These are phyloP conservation scores for Mormyrus iriodes DNA, from an alignment of 2,113 vertebrate species.

Conservation along the genomic window DNA sequence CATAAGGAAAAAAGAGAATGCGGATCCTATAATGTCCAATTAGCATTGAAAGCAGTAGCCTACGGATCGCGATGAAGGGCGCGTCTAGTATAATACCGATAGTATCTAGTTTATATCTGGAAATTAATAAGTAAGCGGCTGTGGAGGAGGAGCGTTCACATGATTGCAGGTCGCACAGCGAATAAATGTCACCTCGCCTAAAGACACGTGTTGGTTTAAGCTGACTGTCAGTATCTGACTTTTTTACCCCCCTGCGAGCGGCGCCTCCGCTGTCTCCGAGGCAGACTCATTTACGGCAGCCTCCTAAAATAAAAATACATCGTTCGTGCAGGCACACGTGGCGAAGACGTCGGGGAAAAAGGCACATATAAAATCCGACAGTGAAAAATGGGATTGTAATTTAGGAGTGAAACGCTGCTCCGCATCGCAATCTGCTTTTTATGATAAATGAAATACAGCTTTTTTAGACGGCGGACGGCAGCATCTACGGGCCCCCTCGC, in stretches of 20 bases:
- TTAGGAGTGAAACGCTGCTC: neutral
- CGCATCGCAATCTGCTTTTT: neutral
- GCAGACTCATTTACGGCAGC: neutral
- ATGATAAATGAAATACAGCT: neutral
- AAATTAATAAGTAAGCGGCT: neutral
- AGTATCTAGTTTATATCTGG: neutral
- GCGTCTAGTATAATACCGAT: neutral
- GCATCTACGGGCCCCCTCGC: neutral
- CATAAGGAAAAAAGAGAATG: neutral
- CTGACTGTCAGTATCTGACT: neutral
- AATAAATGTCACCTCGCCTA: neutral
- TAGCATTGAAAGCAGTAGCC: neutral
- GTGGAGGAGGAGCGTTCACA: neutral
- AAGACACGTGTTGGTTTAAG: neutral
- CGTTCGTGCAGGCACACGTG: neutral
- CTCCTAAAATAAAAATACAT: neutral
- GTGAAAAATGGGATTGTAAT: slow-evolving; percentile 18
- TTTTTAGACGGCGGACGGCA: neutral
- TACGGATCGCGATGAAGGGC: neutral
- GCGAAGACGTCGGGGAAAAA: slow-evolving; percentile 18
- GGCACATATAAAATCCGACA: neutral
- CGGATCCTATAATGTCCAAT: neutral
- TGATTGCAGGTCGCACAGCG: neutral
- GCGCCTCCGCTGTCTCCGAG: neutral
- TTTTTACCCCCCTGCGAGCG: neutral